A percentile compares a stretch with the other conserved stretches of the same genome.
Evolutionary conservation across 2,888 invertebrate species (phyloP).

Genomic region (Panorpa germanica): DNA sequence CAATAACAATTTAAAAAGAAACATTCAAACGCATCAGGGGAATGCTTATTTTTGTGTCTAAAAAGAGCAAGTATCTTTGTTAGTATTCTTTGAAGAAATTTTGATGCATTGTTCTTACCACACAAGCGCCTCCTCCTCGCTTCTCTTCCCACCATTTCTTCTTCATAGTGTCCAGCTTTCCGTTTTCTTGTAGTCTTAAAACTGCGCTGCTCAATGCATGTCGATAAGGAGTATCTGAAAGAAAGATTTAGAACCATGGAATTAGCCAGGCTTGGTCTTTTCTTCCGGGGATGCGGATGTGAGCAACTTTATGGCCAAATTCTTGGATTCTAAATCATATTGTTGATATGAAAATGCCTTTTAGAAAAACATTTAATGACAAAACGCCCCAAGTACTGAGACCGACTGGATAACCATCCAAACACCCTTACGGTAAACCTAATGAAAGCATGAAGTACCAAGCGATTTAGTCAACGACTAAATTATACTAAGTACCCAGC

Average conservation of each 20-base stretch:
- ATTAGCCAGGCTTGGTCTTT: conserved; percentile 7
- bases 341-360: not conserved
- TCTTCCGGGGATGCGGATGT: not conserved
- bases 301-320: no score
- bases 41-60: no score
- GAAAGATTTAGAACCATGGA: no score
- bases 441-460: not conserved
- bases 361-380: not conserved
- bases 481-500: no score
- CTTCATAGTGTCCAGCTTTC: conserved; percentile 29
- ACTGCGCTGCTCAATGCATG: conserved; percentile 32
- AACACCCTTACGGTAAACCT: not conserved
- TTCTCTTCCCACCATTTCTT: conserved; percentile 38
- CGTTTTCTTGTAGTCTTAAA: conserved; percentile 35
- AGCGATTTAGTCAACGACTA: no score
- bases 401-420: no score
- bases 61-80: no score
- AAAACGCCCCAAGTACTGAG: not conserved
- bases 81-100: no score
- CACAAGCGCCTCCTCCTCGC: conserved; percentile 22
- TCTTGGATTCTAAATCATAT: no score
- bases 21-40: no score
- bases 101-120: conserved; percentile 15
- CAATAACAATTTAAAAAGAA: no score
- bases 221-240: conserved; percentile 26